A percentile compares a stretch with the other conserved stretches of the same genome.
These are phyloP conservation scores for Trachelus stipa DNA, from an alignment of 2,888 invertebrate species.

Conservation along the genomic window DNA sequence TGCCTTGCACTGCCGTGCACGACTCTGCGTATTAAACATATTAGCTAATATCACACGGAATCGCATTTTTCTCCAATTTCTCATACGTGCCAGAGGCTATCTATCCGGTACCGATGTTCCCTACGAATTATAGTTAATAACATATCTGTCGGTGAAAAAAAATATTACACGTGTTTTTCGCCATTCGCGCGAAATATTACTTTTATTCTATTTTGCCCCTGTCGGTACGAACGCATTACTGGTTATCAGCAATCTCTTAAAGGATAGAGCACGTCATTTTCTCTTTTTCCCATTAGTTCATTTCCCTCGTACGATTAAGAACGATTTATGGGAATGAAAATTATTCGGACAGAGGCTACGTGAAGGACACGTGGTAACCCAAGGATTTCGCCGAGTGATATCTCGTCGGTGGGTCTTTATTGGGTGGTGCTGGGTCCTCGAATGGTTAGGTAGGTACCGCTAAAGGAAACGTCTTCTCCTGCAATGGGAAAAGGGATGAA, in stretches of 20 bases:
- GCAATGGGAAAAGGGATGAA: slow-evolving; percentile 59
- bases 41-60: slow-evolving; percentile 15
- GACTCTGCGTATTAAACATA: slow-evolving; percentile 29
- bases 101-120: not conserved
- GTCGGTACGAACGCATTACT: not conserved
- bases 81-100: not conserved
- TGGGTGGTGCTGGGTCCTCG: not conserved
- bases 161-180: not conserved
- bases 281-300: not conserved
- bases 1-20: slow-evolving; percentile 21
- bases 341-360: not conserved
- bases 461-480: slow-evolving; percentile 41
- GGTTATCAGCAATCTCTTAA: not conserved
- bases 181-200: not conserved
- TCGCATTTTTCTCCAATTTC: not conserved
- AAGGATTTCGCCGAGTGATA: slow-evolving; percentile 18
- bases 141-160: not conserved
- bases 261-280: not conserved
- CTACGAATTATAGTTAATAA: not conserved
- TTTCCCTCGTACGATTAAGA: not conserved
- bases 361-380: slow-evolving; percentile 7
- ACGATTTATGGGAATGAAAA: not conserved
- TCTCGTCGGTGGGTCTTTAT: slow-evolving; percentile 17
- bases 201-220: not conserved
- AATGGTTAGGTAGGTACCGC: slow-evolving; percentile 12